Conservation (phyloP, 2,797 vertebrate genomes). For the Garrulus glandarius region DNA sequence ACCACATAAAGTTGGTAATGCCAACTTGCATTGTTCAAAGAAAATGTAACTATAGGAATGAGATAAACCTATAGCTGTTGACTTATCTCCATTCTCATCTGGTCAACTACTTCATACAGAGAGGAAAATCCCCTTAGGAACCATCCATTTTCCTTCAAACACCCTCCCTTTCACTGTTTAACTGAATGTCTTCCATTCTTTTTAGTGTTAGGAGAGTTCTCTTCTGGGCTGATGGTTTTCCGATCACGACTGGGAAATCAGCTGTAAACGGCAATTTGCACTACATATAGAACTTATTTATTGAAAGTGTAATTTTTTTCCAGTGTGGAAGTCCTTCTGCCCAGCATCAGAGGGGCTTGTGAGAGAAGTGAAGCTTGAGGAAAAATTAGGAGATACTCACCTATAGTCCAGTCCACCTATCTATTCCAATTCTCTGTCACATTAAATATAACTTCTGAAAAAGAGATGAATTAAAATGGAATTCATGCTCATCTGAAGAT, state of each 20-base stretch:
- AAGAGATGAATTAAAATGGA: not conserved
- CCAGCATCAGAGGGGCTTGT: not conserved
- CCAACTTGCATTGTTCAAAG: not conserved
- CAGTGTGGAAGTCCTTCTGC: not conserved
- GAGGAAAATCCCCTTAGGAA: not conserved
- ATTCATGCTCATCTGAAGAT: not conserved
- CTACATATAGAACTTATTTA: not conserved
- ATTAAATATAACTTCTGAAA: not conserved
- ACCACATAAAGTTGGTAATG: accelerated
- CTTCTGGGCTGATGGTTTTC: not conserved
- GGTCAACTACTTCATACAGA: not conserved
- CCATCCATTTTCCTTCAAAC: not conserved
- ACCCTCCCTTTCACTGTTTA: not conserved
- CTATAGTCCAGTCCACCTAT: not conserved
- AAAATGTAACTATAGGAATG: not conserved
- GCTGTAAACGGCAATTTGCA: not conserved
- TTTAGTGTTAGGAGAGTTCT: not conserved
- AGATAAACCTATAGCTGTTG: not conserved
- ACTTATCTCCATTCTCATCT: not conserved
- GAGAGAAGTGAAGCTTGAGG: not conserved
- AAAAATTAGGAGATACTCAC: not conserved
- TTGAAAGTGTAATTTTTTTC: not conserved
- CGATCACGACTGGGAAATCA: not conserved
- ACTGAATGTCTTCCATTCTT: not conserved
- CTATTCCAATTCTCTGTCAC: not conserved